Conservation (phyloP, 2,113 vertebrate species). For the Tachysurus fulvidraco region DNA sequence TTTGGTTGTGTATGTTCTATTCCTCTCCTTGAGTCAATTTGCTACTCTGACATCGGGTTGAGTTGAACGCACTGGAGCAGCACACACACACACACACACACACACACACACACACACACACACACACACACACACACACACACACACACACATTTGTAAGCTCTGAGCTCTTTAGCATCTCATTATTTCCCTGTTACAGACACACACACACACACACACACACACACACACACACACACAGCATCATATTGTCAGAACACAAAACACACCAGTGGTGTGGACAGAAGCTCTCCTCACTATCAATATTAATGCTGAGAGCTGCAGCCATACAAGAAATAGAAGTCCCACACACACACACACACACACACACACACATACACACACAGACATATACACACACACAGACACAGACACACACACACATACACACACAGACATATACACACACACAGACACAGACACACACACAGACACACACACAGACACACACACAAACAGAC, state of each 20-base stretch:
- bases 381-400: neutral
- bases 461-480: neutral
- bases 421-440: neutral
- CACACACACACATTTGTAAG: neutral
- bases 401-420: no score
- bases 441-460: neutral
- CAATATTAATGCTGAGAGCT: conserved; percentile 2
- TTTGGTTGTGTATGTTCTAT: conserved; percentile 10
- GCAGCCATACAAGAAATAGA: neutral
- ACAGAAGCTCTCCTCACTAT: neutral
- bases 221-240: neutral
- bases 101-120: neutral
- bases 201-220: neutral
- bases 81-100: neutral
- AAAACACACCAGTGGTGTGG: conserved; percentile 1
- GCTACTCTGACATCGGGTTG: neutral
- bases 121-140: neutral
- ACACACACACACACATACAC: neutral
- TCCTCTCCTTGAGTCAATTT: neutral
- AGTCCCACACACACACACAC: neutral
- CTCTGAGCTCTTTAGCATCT: neutral
- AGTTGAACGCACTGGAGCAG: neutral
- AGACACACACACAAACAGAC: no score
- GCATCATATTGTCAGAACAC: neutral
- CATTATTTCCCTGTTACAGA: neutral